Base-by-base conservation (phyloP, 2,888 invertebrate genomes). In the Graphium colonna region DNA sequence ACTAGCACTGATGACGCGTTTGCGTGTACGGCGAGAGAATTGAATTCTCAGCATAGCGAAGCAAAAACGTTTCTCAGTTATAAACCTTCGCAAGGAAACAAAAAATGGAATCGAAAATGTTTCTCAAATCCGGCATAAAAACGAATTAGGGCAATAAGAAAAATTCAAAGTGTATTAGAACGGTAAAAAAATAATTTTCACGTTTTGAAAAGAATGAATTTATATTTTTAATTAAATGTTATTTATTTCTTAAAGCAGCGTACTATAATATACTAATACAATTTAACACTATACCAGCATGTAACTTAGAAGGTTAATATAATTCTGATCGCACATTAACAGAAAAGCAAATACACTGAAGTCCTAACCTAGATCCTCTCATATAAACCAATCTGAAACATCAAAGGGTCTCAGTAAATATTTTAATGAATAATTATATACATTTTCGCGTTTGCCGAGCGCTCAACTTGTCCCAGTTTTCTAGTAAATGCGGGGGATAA, bases 1-100 rank as follows among this genome's bases (percentile, higher is more conserved):
- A 57, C 50, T 49, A 46, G 40, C 45, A 42, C 49, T 59, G 59
- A 59, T 57, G 59, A 55, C 45, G 52, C 21, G 47, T 55, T 59
- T 55, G 59, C 59, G 59, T 59, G 59, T 42, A 53, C 48, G 55
- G 17, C 10, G 42, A 10, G 45, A 44, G 50, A 51, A 56, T 47
- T 49, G 43, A 55, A 48, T 40, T 41, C 41, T 45, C 31, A 42
- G 17, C 36, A 39, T 43, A 10, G 26, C 15, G 4, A 28, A 52
- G 45, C 39, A 21, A 51, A 51, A 28, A 55, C 28, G 26, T 53
- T 53, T 31, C 46, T 42, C 38, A 10, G 26, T 46, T 43, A 48
- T 9, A 17, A n/a, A 36, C 36, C 36, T 3, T 36, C 13, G 13
- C 36, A 36, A 13, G 36, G 7, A 36, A 36, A 33, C 4, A 9